Conservation (phyloP, 2,888 invertebrate genomes). For the Argyra leucocephala region DNA sequence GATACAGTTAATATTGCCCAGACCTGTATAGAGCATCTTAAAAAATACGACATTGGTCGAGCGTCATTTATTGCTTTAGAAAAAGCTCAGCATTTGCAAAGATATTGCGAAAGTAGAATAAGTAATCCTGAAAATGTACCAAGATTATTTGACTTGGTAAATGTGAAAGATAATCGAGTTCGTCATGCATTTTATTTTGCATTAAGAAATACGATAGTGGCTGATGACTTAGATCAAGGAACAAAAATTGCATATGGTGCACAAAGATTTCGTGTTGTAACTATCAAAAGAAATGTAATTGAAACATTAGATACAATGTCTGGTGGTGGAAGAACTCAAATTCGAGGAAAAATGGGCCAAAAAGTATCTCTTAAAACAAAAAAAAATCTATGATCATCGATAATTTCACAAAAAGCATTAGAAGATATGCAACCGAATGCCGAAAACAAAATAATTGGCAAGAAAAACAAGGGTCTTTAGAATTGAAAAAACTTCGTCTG, state of each 20-base stretch:
- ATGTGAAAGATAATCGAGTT: conserved; percentile 65
- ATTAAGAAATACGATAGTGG: conserved; percentile 78
- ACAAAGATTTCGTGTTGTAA: conserved; percentile 66
- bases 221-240: conserved; percentile 78
- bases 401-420: conserved; percentile 47
- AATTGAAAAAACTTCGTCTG: conserved; percentile 56
- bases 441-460: conserved; percentile 45
- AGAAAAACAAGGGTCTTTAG: conserved; percentile 48
- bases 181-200: conserved; percentile 85
- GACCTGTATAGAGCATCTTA: conserved; percentile 71
- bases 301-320: conserved; percentile 55
- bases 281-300: conserved; percentile 48
- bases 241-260: conserved; percentile 74
- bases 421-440: conserved; percentile 48
- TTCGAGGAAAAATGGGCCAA: conserved; percentile 57
- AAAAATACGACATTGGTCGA: conserved; percentile 65
- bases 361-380: conserved; percentile 46
- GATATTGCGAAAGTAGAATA: conserved; percentile 43
- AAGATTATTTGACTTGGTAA: conserved; percentile 82
- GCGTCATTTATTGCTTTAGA: conserved; percentile 85
- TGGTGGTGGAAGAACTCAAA: conserved; percentile 37
- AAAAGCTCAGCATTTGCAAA: conserved; percentile 58
- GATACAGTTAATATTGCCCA: conserved; percentile 80
- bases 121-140: conserved; percentile 68
- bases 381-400: conserved; percentile 38